Evolutionary conservation across 2,113 vertebrate species (phyloP), one percentile per base, ranked within the genome.

Genomic region (Oreamnos americanus): DNA sequence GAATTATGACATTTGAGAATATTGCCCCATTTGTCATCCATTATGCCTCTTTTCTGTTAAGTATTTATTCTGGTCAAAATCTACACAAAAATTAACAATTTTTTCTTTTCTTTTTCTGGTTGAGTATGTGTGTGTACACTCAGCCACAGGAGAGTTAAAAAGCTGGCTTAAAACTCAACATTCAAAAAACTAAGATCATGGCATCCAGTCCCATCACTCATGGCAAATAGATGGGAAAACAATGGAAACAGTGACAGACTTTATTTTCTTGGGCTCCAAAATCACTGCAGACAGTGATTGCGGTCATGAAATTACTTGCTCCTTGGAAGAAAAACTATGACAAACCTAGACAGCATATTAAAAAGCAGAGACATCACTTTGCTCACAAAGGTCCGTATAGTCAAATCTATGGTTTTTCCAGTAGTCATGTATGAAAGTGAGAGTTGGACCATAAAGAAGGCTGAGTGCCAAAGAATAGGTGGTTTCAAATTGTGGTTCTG

Each of bases 1-100:
- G 76, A 98, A 97, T 97, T 95, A 62, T 74, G 87, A 53, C 86
- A 74, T 78, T 95, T 93, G 83, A 97, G 64, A 97, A 97, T 96
- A 76, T 55, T 17, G 28, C 21, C 51, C 47, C 84, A 97, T 97
- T 97, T 97, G 93, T 96, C 95, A 96, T 91, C 49, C 21, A 58
- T 96, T 96, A 91, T 36, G 81, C 28, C 51, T 93, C 92, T 76
- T 90, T 97, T 97, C 78, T 96, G 28, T 33, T 83, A 95, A 91
- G 36, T 76, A 95, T 87, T 97, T 97, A 93, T 67, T 94, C 92
- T 94, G 57, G 78, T 76, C 85, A 88, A 95, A 88, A 49, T 84
- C 14, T 86, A 96, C 26, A 87, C 62, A 83, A 87, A 96, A 96
- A 74, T 87, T 93, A 94, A 91, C 19, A 19, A n/a, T 39, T 91